Evolutionary conservation across 2,888 invertebrate species (phyloP).

Genomic region (Tetragonisca angustula): DNA sequence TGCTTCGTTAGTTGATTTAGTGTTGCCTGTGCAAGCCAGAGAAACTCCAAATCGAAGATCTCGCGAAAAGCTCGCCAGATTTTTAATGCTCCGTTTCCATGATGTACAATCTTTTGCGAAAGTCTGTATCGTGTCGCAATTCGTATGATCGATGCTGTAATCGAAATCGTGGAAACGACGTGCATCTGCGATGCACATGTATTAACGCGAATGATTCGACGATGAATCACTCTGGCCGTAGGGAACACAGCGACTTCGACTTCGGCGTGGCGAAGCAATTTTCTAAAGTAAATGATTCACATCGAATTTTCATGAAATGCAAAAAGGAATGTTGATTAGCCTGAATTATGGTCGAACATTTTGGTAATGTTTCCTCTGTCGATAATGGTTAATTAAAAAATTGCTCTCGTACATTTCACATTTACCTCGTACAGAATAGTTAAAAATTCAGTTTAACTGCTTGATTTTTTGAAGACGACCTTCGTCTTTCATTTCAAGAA

Average conservation of each 20-base stretch:
- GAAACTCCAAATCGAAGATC: background rate
- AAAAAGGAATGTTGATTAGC: background rate
- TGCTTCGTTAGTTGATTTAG: conserved; percentile 28
- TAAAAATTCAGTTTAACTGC: too few relatives aligned
- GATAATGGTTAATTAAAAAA: too few relatives aligned
- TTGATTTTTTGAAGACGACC: too few relatives aligned
- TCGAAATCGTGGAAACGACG: conserved; percentile 28
- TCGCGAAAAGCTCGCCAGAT: background rate
- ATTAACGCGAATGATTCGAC: conserved; percentile 53
- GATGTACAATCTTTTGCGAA: background rate
- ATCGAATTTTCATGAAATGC: background rate
- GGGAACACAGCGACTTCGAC: conserved; percentile 15
- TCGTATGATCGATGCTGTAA: conserved; percentile 16
- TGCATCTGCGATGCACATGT: conserved; percentile 43
- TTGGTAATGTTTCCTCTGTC: background rate
- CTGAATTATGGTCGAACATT: background rate
- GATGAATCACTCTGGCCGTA: conserved; percentile 58
- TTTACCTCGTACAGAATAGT: too few relatives aligned
- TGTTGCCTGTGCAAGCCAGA: background rate
- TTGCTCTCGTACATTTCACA: too few relatives aligned
- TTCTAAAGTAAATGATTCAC: background rate
- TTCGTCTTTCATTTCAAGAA: too few relatives aligned
- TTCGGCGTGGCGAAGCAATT: conserved; percentile 4
- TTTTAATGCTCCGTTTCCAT: background rate
- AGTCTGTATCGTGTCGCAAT: background rate